Conservation (phyloP, 2,888 invertebrate genomes). For the Rhagophthalmus giganteus region DNA sequence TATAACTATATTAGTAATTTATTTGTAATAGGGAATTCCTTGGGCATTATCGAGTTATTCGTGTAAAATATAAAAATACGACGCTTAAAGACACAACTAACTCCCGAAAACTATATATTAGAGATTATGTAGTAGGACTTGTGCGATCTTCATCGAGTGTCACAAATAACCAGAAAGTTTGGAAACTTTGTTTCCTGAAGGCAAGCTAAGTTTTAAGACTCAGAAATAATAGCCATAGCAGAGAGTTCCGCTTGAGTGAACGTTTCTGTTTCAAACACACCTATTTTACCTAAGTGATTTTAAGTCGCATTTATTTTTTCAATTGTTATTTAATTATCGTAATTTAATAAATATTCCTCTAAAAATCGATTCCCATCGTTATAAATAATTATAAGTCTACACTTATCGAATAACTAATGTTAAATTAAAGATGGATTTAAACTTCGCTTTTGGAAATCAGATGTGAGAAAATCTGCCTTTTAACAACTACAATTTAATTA, state of each 20-base stretch:
- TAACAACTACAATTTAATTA: conserved; percentile 2
- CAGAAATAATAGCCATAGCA: conserved; percentile 8
- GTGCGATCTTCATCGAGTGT: background rate
- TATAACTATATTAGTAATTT: too few relatives aligned
- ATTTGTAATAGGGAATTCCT: too few relatives aligned
- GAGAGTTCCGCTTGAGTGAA: conserved; percentile 19
- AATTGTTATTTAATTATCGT: conserved; percentile 3
- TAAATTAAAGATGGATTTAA: conserved; percentile 2
- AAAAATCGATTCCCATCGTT: too few relatives aligned
- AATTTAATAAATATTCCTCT: background rate
- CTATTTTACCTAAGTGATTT: conserved; percentile 12
- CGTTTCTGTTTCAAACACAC: conserved; percentile 16
- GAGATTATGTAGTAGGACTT: background rate
- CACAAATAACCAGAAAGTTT: background rate
- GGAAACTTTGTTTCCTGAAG: conserved; percentile 16
- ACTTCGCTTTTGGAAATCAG: background rate
- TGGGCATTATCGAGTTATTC: too few relatives aligned
- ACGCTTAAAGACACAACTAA: too few relatives aligned
- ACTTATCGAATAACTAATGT: background rate
- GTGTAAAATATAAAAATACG: too few relatives aligned
- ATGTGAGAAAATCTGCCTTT: background rate
- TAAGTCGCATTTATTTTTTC: background rate
- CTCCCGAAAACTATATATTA: too few relatives aligned
- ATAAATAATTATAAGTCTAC: background rate
- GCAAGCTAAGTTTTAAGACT: conserved; percentile 13